phyloP scores from a whole-genome alignment of 2,113 vertebrate species.

The Blennius ocellaris region DNA sequence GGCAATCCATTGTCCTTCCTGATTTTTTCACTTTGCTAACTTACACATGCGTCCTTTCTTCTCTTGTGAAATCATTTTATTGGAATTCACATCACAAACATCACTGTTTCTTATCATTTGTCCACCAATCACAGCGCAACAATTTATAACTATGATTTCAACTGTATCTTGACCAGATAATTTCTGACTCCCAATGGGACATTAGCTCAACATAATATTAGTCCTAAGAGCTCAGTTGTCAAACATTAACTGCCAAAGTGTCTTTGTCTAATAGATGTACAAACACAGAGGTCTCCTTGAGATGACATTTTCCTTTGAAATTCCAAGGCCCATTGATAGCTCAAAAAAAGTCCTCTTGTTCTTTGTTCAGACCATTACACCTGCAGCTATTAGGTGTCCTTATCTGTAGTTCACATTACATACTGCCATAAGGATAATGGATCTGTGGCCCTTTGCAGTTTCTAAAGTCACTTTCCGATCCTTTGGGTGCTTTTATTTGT shows the following conservation, averaged over 20 bases:
- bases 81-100: too few relatives aligned
- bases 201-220: too few relatives aligned
- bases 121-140: too few relatives aligned
- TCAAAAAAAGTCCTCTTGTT: neutral
- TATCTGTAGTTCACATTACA: slow-evolving; percentile 11
- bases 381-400: neutral
- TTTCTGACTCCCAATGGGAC: too few relatives aligned
- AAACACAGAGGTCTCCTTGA: neutral
- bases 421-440: slow-evolving; percentile 13
- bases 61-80: too few relatives aligned
- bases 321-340: neutral
- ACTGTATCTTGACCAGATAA: too few relatives aligned
- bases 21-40: too few relatives aligned
- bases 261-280: neutral
- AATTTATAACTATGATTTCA: too few relatives aligned
- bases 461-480: slow-evolving; percentile 15
- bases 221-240: neutral
- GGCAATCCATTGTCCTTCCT: too few relatives aligned
- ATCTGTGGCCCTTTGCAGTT: slow-evolving; percentile 5
- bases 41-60: too few relatives aligned
- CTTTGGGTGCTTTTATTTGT: slow-evolving; percentile 33
- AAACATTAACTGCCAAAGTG: neutral
- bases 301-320: neutral
- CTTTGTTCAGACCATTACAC: neutral
- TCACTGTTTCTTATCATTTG: too few relatives aligned